Percentiles rank a stretch among this genome's conserved stretches.
These are phyloP conservation scores for Macrosoma leucophasiata DNA, from an alignment of 2,888 invertebrate species.

Conservation along the genomic window DNA sequence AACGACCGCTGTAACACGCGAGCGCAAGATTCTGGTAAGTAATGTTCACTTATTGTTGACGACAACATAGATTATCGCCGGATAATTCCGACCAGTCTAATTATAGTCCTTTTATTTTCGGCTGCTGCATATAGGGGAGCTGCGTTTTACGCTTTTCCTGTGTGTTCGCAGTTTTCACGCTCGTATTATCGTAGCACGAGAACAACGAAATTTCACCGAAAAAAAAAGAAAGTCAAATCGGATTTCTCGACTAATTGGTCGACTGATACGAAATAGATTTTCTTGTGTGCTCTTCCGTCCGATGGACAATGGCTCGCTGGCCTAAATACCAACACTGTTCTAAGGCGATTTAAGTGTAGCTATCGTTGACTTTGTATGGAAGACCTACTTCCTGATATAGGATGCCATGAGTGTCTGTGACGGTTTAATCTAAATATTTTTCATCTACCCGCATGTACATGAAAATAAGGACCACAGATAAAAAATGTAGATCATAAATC, in stretches of 20 bases:
- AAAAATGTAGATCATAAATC: too few relatives aligned
- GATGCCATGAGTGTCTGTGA: too few relatives aligned
- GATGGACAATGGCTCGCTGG: too few relatives aligned
- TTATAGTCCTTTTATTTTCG: slow-evolving; percentile 60
- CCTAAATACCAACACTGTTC: slow-evolving; percentile 53
- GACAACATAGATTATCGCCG: slow-evolving; percentile 1
- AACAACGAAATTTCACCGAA: too few relatives aligned
- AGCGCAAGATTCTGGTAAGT: slow-evolving; percentile 73
- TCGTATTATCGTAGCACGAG: too few relatives aligned
- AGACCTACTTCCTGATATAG: too few relatives aligned
- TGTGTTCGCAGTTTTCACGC: slow-evolving; percentile 26
- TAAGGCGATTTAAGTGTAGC: too few relatives aligned
- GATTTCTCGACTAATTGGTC: slow-evolving; percentile 47
- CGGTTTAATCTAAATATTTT: too few relatives aligned
- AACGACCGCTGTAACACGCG: slow-evolving; percentile 48
- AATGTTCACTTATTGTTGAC: slow-evolving; percentile 16
- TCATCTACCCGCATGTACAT: too few relatives aligned
- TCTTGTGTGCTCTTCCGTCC: slow-evolving; percentile 42
- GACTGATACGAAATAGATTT: slow-evolving; percentile 57
- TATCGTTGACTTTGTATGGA: too few relatives aligned
- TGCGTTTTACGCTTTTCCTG: slow-evolving; percentile 43
- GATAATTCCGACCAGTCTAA: slow-evolving; percentile 40
- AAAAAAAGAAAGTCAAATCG: slow-evolving; percentile 46
- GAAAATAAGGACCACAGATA: too few relatives aligned
- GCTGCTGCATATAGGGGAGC: slow-evolving; percentile 49